Percentiles rank a stretch among this genome's conserved stretches.
These are phyloP conservation scores for Coracias cyanogaster DNA, from an alignment of 2,797 vertebrate species.

Conservation along the genomic window DNA sequence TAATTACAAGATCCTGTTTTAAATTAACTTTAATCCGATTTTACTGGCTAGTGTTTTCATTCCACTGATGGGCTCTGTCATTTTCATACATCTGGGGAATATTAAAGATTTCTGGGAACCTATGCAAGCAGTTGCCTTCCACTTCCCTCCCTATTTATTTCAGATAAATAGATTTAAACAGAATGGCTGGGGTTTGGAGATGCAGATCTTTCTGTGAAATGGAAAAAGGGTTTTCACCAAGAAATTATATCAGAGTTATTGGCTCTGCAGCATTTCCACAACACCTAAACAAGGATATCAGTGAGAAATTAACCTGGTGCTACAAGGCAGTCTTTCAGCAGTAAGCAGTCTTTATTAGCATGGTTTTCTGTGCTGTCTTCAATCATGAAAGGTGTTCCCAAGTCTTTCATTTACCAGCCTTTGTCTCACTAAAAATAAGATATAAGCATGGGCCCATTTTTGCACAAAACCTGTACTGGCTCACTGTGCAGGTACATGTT, in stretches of 20 bases:
- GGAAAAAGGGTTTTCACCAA: background rate
- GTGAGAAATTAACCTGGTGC: background rate
- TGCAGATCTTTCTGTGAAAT: background rate
- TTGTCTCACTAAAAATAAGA: background rate
- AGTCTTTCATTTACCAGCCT: background rate
- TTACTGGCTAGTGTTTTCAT: conserved; percentile 51
- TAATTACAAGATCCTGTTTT: conserved; percentile 66
- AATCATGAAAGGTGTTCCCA: background rate
- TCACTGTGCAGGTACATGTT: background rate
- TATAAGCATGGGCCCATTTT: background rate
- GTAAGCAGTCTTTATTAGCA: background rate
- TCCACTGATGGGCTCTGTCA: conserved; percentile 14
- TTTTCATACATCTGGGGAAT: conserved; percentile 20
- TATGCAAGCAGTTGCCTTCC: background rate
- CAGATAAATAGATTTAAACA: background rate
- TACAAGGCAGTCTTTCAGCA: background rate
- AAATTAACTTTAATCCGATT: conserved; percentile 66
- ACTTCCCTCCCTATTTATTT: background rate
- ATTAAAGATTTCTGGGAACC: background rate
- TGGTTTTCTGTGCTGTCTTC: background rate
- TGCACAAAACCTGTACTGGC: background rate
- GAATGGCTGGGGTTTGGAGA: background rate
- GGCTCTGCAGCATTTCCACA: background rate
- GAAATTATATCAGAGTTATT: background rate
- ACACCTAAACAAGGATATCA: background rate